These are phyloP conservation scores for Rhagoletis zephyria DNA, from an alignment of 1,140 invertebrate species.

Conservation along the genomic window DNA sequence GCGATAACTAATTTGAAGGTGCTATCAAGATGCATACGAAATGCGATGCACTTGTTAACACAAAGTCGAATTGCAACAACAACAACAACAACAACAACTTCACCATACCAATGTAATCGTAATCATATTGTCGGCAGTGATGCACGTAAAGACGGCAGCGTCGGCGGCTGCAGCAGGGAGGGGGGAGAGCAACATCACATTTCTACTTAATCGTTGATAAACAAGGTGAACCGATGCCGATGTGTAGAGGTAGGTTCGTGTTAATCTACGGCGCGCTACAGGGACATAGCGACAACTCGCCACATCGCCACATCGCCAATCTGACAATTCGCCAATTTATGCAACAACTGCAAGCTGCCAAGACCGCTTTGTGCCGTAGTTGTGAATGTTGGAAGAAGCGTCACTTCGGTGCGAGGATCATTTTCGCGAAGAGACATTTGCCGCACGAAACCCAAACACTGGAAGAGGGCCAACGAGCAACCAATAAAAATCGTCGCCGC, in stretches of 20 bases:
- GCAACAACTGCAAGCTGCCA: neutral
- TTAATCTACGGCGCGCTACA: neutral
- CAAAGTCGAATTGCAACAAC: neutral
- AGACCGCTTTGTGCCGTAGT: slow-evolving; percentile 1
- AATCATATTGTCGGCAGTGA: neutral
- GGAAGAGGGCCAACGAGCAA: neutral
- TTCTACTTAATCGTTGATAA: slow-evolving; percentile 12
- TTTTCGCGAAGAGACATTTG: neutral
- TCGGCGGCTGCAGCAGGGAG: neutral
- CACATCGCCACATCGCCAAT: neutral
- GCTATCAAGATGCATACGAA: slow-evolving; percentile 51
- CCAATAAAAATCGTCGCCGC: slow-evolving; percentile 10
- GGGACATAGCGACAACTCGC: neutral
- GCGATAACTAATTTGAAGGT: slow-evolving; percentile 46
- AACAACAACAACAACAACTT: neutral
- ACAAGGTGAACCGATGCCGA: neutral
- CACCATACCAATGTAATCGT: neutral
- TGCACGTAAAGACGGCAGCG: neutral
- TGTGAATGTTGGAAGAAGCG: neutral
- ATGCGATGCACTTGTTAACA: slow-evolving; percentile 28
- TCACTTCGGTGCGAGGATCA: slow-evolving; percentile 12
- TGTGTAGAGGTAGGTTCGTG: neutral
- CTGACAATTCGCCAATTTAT: neutral
- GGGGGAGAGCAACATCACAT: neutral
- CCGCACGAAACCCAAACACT: neutral